Percentiles rank a stretch among this genome's conserved stretches.
Evolutionary conservation across 2,888 invertebrate species (phyloP).

Genomic region (Hemaris fuciformis): DNA sequence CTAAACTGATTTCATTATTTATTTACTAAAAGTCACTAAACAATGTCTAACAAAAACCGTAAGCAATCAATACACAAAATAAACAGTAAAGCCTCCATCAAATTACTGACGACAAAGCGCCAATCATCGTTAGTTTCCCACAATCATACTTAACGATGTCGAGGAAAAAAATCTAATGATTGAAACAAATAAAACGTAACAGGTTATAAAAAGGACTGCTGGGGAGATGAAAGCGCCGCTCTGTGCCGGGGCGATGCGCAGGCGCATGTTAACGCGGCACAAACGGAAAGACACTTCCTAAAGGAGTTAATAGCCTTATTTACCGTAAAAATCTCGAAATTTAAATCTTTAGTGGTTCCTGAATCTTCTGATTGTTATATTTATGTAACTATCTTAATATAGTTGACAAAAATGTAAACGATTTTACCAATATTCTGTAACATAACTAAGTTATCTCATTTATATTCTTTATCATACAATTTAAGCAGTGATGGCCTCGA

Average conservation of each 20-base stretch:
- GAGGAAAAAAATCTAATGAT: constrained; percentile 61
- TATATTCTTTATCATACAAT: too few relatives aligned
- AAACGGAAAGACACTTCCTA: constrained; percentile 64
- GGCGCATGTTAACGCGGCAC: constrained; percentile 60
- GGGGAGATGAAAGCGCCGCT: constrained; percentile 70
- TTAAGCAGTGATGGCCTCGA: too few relatives aligned
- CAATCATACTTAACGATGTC: constrained; percentile 66
- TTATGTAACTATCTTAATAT: too few relatives aligned
- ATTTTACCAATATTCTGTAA: too few relatives aligned
- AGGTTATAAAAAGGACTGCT: constrained; percentile 60
- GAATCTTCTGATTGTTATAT: background rate
- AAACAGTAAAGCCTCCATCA: constrained; percentile 59
- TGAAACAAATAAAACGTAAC: constrained; percentile 52
- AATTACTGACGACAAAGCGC: constrained; percentile 46
- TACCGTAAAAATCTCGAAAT: background rate
- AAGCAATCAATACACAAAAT: constrained; percentile 31
- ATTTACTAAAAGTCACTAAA: constrained; percentile 12
- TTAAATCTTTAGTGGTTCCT: too few relatives aligned
- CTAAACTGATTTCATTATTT: too few relatives aligned
- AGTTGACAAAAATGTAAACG: too few relatives aligned
- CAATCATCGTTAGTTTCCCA: constrained; percentile 64
- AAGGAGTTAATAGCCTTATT: constrained; percentile 15
- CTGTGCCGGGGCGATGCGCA: constrained; percentile 43
- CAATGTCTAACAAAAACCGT: constrained; percentile 23
- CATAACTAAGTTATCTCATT: too few relatives aligned